These are phyloP conservation scores for Mycteria americana DNA, from an alignment of 2,797 vertebrate species.

Conservation along the genomic window DNA sequence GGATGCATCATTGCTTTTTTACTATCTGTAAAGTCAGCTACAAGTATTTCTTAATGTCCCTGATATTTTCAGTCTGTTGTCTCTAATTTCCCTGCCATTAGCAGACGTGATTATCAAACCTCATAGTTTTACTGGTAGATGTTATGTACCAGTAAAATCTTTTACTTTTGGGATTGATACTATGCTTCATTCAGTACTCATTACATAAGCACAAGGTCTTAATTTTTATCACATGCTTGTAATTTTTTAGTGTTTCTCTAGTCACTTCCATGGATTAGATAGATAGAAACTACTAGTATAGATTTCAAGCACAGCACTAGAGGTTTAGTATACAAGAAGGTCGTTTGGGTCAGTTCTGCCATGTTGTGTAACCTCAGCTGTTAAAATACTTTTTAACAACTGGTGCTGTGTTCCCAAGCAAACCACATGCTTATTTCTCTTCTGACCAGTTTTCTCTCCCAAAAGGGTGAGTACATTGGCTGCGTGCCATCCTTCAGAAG, in stretches of 20 bases:
- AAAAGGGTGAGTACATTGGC: neutral
- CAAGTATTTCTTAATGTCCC: conserved; percentile 19
- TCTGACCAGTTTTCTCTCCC: neutral
- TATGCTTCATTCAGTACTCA: neutral
- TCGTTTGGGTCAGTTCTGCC: neutral
- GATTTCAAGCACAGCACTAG: neutral
- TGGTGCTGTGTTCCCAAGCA: neutral
- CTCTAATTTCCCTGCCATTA: conserved; percentile 38
- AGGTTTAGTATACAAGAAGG: neutral
- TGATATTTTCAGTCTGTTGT: conserved; percentile 24
- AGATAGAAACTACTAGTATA: neutral
- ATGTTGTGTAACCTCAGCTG: neutral
- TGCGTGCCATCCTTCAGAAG: neutral
- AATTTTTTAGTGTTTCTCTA: neutral
- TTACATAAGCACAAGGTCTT: neutral
- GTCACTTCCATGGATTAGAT: neutral
- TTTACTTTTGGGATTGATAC: neutral
- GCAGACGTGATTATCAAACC: neutral
- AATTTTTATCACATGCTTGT: neutral
- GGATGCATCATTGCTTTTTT: neutral
- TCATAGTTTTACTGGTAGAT: neutral
- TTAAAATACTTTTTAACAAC: neutral
- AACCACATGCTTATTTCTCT: neutral
- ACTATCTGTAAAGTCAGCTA: conserved; percentile 30
- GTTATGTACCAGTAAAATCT: neutral